Base-by-base conservation (phyloP, 2,113 vertebrate species). In the Ctenomys sociabilis region DNA sequence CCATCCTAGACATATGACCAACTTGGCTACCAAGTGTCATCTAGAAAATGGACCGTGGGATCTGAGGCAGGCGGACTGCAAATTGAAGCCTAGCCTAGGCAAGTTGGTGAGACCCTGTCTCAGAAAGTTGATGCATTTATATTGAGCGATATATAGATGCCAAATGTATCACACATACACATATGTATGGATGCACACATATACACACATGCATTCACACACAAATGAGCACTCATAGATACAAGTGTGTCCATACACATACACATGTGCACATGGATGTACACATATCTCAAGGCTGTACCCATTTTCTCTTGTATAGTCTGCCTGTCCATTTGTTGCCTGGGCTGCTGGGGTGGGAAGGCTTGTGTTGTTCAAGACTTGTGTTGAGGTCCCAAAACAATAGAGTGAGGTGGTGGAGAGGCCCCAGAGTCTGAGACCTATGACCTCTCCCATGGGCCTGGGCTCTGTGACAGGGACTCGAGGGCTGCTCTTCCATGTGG, bases 281-380 rank as follows among this genome's bases (percentile, higher is more conserved):
- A 70, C 37, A 21, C 16, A 37, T 2, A 16, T 16, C 37, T 37
- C 40, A 26, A 4, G 30, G 37, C 24, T 0, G 2, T 11, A 7
- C 24, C 13, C 10, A 22, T 24, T 2, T 40, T 43, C 54, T 40
- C 30, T 30, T 54, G 0, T 1, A 0, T 45, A 26, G 19, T 26
- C 43, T 22, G 3, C 7, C 0, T 43, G 32, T 37, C 45, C 22
- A 7, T 9, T 43, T 21, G n/a, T 11, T 26, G 1, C 14, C 35
- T 1, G 37, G 4, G 11, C 30, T 52, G 49, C 17, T 24, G n/a
- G n/a, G 75, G 75, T 61, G 82, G 30, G 78, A 52, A 24, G 32
- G 24, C 21, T 43, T 63, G 19, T 32, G 54, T 83, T n/a, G 14
- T 49, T 11, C 52, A 32, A 22, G 12, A 12, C 14, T 63, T 49